Evolutionary conservation across 2,888 invertebrate species (phyloP), one percentile per base, ranked within the genome.

Genomic region (Perizoma flavofasciatum): DNA sequence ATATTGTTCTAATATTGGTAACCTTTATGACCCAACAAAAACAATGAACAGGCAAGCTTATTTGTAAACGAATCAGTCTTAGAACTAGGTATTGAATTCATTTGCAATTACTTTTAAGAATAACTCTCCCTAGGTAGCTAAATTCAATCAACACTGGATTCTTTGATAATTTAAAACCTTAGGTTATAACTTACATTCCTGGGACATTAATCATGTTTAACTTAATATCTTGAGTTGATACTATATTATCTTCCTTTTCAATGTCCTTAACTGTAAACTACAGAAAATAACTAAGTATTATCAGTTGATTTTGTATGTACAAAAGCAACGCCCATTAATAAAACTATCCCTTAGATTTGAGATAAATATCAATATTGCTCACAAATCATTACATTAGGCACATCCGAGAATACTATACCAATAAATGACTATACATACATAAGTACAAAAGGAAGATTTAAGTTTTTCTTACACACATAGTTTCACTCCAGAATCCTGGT

Each of bases 371-470:
- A 82, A 80, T 81, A 86, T 81, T 77, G 78, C 80, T 82, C 84
- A 82, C 73, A 84, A 84, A 81, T 79, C 75, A 85, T 81, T 81
- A 82, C 79, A 82, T 87, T 87, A 90, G 91, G 91, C 91, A 91
- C 91, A 81, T 89, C 73, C 61, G 85, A 88, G 89, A 88, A 85
- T 82, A 86, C 81, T 82, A 80, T 78, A 77, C 73, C 74, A 77
- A 77, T 77, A 76, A 73, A 74, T 82, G 80, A 87, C 85, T 86
- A 83, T 75, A 77, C 77, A 84, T 91, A 91, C 77, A 84, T 91
- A 91, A 89, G 89, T 90, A 91, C 89, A 88, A 88, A 86, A 80
- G 81, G 81, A 88, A 86, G 82, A 79, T 87, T 22, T 86, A 86
- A 85, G 85, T 85, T 85, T 81, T 78, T 77, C 84, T 87, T 85